phyloP scores from a whole-genome alignment of 2,797 vertebrate genomes.

The Borostomias antarcticus region DNA sequence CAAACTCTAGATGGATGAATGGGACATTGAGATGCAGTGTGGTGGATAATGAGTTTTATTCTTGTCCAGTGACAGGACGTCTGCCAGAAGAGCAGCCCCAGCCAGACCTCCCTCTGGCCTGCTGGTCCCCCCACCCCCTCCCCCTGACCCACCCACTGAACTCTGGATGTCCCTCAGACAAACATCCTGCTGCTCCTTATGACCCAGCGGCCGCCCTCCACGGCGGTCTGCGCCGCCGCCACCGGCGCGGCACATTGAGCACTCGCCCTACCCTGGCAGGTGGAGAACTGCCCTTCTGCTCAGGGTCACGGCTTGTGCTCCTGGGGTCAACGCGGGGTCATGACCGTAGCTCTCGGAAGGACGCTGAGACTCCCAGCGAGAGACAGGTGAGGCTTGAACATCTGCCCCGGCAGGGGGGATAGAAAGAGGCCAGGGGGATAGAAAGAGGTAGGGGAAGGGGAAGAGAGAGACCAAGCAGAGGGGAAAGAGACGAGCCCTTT shows the following conservation, averaged over 20 bases:
- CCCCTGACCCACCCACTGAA: constrained; percentile 1
- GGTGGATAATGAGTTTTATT: neutral
- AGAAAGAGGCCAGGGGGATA: neutral
- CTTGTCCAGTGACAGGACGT: neutral
- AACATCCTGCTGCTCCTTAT: constrained; percentile 9
- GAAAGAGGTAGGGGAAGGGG: neutral
- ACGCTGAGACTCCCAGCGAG: too few species aligned
- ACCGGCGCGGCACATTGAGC: constrained; percentile 12
- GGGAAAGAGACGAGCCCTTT: neutral
- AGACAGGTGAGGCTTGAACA: neutral
- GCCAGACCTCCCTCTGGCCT: neutral
- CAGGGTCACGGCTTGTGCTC: neutral
- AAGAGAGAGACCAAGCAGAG: neutral
- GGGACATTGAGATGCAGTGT: neutral
- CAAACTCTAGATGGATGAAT: neutral
- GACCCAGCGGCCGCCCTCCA: constrained; percentile 11
- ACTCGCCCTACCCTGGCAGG: neutral
- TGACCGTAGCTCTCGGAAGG: neutral
- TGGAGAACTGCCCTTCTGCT: neutral
- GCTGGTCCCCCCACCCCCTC: neutral
- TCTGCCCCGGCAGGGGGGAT: neutral
- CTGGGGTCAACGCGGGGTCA: constrained; percentile 12
- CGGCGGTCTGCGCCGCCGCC: constrained; percentile 4
- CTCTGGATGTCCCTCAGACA: constrained; percentile 10
- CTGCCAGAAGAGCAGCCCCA: neutral